Evolutionary conservation across 2,888 invertebrate genomes (phyloP).

Genomic region (Tetragnatha montana): DNA sequence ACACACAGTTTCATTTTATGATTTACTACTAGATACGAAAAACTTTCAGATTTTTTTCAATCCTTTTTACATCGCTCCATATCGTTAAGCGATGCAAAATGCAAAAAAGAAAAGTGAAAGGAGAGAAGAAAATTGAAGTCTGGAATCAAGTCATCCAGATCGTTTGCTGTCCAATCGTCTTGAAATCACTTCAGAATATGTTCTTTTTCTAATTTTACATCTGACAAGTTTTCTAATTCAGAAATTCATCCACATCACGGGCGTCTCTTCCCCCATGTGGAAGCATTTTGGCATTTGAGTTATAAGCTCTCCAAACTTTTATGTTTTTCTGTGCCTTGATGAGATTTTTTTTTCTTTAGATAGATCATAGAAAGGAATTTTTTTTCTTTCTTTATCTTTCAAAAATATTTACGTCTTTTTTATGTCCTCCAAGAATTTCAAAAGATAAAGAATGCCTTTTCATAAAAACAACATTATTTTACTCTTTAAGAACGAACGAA

Average conservation of each 20-base stretch:
- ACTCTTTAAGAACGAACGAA: too few relatives aligned
- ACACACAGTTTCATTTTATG: too few relatives aligned
- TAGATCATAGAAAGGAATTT: too few relatives aligned
- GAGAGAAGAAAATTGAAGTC: constrained; percentile 5
- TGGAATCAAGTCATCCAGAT: constrained; percentile 33
- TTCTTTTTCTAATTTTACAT: neutral
- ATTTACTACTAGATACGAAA: too few relatives aligned
- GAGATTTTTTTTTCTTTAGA: too few relatives aligned
- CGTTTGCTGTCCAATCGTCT: constrained; percentile 16
- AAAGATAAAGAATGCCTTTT: too few relatives aligned
- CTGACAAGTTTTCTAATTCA: constrained; percentile 1
- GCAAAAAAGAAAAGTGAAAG: neutral
- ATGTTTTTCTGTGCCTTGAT: neutral
- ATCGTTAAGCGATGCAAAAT: neutral
- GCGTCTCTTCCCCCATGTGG: neutral
- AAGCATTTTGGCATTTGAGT: neutral
- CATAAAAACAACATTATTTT: too few relatives aligned
- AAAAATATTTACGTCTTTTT: too few relatives aligned
- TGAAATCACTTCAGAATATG: constrained; percentile 3
- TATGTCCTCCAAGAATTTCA: too few relatives aligned
- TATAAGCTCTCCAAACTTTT: neutral
- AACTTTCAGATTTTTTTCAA: too few relatives aligned
- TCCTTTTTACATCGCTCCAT: too few relatives aligned
- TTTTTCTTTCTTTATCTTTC: too few relatives aligned
- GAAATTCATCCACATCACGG: neutral